These are phyloP conservation scores for Monomorium pharaonis DNA, from an alignment of 1,140 invertebrate genomes.

Conservation along the genomic window DNA sequence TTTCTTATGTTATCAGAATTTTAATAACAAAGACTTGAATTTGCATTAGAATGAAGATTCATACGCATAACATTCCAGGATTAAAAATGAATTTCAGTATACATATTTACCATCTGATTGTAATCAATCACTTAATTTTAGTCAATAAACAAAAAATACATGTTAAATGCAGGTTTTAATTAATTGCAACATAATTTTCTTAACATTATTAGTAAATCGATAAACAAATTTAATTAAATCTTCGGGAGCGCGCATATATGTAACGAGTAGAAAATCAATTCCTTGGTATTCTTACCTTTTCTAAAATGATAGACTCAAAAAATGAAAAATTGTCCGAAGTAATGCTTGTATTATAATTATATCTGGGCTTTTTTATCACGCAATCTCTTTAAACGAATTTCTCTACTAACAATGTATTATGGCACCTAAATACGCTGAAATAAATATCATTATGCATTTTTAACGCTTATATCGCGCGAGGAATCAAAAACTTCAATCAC, in stretches of 20 bases:
- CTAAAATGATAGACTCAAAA: background rate
- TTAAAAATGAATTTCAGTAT: background rate
- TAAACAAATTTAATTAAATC: background rate
- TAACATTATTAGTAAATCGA: background rate
- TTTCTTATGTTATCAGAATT: no score
- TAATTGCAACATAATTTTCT: background rate
- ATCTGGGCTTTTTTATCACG: background rate
- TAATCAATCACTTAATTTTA: background rate
- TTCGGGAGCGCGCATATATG: background rate
- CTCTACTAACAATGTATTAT: background rate
- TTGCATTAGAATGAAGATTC: no score
- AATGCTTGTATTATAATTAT: background rate
- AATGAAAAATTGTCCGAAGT: background rate
- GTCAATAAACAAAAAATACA: background rate
- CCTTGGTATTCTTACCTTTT: background rate
- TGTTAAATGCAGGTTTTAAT: background rate
- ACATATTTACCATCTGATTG: background rate
- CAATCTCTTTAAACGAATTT: background rate
- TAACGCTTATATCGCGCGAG: background rate
- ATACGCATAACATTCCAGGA: no score
- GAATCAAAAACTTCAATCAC: slow-evolving; percentile 7
- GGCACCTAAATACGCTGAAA: background rate
- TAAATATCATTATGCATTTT: background rate
- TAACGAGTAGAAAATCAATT: background rate
- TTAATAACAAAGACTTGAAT: no score